Evolutionary conservation across 2,797 vertebrate genomes (phyloP), one percentile per base, ranked within the genome.

Genomic region (Acanthopagrus latus): DNA sequence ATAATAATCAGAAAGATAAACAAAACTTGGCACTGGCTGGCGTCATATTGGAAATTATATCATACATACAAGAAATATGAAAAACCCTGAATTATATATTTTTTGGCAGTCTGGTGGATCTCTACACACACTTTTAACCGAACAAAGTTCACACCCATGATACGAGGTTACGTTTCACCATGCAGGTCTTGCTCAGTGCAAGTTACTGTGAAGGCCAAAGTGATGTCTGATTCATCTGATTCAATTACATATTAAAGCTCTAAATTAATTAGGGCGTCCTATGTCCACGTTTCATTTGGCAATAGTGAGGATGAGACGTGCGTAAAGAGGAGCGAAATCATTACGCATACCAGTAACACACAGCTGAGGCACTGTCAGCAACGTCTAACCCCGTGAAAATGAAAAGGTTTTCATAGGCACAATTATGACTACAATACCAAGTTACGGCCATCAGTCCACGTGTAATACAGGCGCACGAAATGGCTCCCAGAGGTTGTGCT

Each of bases 1-100:
- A 80, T 29, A 80, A 85, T 76, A 87, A 90, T 88, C 78, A 94
- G 68, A 92, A 90, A 88, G 79, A 88, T 85, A 65, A 89, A 86
- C 84, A 90, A 89, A 92, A 88, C 85, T 89, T 90, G 91, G 81
- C 88, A 91, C 81, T 91, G 90, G 82, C 83, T 92, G 88, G 72
- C 81, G 84, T 89, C 83, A 86, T 84, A 71, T 69, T 79, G 84
- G 75, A 86, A 89, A 91, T 89, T 64, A 84, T 83, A 86, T 81
- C 82, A 87, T 88, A 86, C 78, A 89, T 83, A 83, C 82, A 87
- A 86, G 65, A 88, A 78, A 81, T 76, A 77, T 83, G 78, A 88
- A 89, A 91, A 86, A 87, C 82, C 89, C 90, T 90, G 87, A 89
- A 91, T 75, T 85, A 74, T 69, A 51, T 33, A 6, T 33, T 33